Evolutionary conservation across 64 coral and sea anemone species (phyloP), one percentile per base, ranked within the genome.

Genomic region (Astreopora myriophthalma): DNA sequence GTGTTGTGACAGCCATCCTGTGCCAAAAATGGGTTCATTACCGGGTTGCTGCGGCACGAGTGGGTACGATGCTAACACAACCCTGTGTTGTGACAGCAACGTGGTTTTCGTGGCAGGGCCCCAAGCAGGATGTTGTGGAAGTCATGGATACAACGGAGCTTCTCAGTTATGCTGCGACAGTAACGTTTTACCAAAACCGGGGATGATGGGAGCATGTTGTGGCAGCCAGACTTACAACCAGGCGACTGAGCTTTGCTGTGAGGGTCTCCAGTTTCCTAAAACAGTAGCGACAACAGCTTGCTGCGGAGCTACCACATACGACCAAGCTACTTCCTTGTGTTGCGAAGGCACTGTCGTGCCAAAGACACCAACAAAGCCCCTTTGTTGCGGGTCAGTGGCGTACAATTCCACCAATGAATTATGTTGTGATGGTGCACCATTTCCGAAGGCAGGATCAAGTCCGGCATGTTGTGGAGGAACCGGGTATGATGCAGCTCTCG

Each of bases 141-240:
- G 10, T 6, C 14, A 1, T 12, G 71, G 13, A 6, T 74, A 38
- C 34, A 17, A 74, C n/a, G 22, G 32, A 30, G 26, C 23, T 8
- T 55, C 46, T 1, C 44, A 79, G 24, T 79, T 79, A 79, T 79
- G 75, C 44, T 79, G 70, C 20, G 70, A 73, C 14, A 37, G 33
- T 22, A 37, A 14, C 33, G 32, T 37, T 8, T 34, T 36, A 20
- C 31, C 70, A 3, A 35, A 35, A 34, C 17, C 33, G 8, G 70
- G 28, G 33, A 8, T 10, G 0, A 19, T 38, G 32, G 31, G 31
- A 37, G 70, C 32, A 14, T 73, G 70, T 9, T 73, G 70, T 35
- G 70, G 70, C 16, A 73, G 31, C 13, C 16, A 22, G 14, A 12
- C 31, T 1, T 73, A 73, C 34, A 33, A 31, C 70, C 17, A 34